Evolutionary conservation across 2,113 vertebrate genomes (phyloP).

Genomic region (Fregata magnificens): DNA sequence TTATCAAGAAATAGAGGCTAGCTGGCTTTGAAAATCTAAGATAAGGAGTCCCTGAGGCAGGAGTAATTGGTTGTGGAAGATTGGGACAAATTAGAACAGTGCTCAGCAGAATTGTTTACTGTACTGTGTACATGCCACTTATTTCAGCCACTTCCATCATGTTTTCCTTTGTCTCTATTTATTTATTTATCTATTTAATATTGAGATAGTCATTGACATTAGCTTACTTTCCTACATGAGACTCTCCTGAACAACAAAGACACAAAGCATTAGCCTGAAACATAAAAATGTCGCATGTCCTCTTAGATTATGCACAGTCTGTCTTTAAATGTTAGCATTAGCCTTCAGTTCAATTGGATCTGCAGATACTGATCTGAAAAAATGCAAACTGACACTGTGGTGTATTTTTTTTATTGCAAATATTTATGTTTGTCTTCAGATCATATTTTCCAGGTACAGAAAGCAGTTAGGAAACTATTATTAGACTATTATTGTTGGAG

Average conservation of each 20-base stretch:
- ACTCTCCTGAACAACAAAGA: neutral
- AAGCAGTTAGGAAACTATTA: neutral
- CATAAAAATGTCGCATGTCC: constrained; percentile 8
- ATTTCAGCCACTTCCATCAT: neutral
- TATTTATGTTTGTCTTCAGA: constrained; percentile 32
- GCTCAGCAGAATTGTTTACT: neutral
- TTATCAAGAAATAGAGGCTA: constrained; percentile 42
- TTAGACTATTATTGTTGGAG: neutral
- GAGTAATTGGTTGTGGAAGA: constrained; percentile 33
- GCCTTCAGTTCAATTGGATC: constrained; percentile 33
- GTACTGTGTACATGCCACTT: neutral
- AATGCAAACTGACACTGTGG: neutral
- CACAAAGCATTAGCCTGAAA: constrained; percentile 26
- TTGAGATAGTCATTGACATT: neutral
- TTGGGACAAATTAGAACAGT: neutral
- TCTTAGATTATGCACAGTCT: constrained; percentile 28
- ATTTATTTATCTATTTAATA: constrained; percentile 13
- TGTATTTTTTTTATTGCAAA: neutral
- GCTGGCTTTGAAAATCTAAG: constrained; percentile 35
- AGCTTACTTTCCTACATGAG: neutral
- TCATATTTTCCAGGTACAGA: constrained; percentile 9
- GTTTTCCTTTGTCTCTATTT: neutral
- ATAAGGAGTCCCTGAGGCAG: constrained; percentile 14
- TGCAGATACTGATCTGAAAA: neutral
- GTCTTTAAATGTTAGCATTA: constrained; percentile 50